Conservation (phyloP, 2,797 vertebrate species). For the Acropternis orthonyx region DNA sequence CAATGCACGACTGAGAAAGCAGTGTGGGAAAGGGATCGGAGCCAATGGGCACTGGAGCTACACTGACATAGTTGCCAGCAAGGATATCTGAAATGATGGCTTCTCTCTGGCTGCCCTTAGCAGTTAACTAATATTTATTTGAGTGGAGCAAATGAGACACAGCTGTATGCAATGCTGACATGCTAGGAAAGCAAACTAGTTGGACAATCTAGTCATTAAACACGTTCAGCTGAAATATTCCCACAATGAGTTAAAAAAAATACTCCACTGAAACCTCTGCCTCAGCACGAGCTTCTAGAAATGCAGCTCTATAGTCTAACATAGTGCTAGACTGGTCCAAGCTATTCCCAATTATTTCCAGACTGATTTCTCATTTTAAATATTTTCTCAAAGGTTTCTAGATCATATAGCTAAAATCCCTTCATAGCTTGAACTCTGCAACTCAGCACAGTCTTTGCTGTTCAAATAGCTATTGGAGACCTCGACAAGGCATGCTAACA, state of each 20-base stretch:
- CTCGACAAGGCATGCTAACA: not conserved
- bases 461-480: not conserved
- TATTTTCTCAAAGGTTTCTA: not conserved
- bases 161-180: not conserved
- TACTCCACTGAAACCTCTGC: not conserved
- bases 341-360: not conserved
- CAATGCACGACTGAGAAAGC: not conserved
- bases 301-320: not conserved
- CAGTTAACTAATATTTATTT: not conserved
- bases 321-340: not conserved
- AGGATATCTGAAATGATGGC: not conserved
- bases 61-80: not conserved
- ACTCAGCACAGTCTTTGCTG: not conserved
- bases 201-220: not conserved
- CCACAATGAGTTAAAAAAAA: not conserved
- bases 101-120: not conserved
- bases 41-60: not conserved
- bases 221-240: not conserved
- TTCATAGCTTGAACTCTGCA: not conserved
- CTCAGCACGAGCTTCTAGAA: not conserved
- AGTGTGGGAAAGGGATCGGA: not conserved
- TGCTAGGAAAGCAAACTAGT: not conserved
- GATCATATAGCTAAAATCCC: not conserved
- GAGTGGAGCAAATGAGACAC: not conserved
- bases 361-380: not conserved